Conservation (phyloP, 2,888 invertebrate genomes). For the Leptothorax acervorum region DNA sequence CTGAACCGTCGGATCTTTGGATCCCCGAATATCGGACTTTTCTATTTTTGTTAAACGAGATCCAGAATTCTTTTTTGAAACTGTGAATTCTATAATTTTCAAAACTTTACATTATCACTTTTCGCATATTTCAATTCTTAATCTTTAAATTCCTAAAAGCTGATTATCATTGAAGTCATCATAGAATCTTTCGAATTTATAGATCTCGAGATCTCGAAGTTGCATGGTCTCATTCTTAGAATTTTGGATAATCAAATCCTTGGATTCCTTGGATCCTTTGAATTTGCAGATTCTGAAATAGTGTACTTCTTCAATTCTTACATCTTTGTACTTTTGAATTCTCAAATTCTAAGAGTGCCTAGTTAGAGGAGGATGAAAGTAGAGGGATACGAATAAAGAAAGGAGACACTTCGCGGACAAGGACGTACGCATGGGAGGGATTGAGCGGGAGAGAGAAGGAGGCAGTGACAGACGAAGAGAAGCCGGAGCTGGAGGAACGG, state of each 20-base stretch:
- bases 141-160: neutral
- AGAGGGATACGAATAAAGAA: slow-evolving; percentile 26
- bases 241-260: neutral
- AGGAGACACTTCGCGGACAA: slow-evolving; percentile 35
- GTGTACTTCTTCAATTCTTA: neutral
- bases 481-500: slow-evolving; percentile 48
- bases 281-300: neutral
- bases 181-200: neutral
- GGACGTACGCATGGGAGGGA: slow-evolving; percentile 36
- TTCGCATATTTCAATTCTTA: neutral
- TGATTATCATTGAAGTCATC: neutral
- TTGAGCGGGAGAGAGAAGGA: slow-evolving; percentile 24
- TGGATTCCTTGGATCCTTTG: neutral
- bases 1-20: neutral
- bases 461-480: slow-evolving; percentile 41
- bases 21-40: neutral
- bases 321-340: neutral
- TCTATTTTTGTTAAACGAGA: neutral
- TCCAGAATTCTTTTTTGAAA: neutral
- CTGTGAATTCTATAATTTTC: neutral
- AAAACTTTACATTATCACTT: neutral
- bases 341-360: neutral
- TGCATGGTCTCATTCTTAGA: neutral
- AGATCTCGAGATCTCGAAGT: neutral
- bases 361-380: slow-evolving; percentile 2